These are phyloP conservation scores for Eristalis pertinax DNA, from an alignment of 2,888 invertebrate genomes.

Conservation along the genomic window DNA sequence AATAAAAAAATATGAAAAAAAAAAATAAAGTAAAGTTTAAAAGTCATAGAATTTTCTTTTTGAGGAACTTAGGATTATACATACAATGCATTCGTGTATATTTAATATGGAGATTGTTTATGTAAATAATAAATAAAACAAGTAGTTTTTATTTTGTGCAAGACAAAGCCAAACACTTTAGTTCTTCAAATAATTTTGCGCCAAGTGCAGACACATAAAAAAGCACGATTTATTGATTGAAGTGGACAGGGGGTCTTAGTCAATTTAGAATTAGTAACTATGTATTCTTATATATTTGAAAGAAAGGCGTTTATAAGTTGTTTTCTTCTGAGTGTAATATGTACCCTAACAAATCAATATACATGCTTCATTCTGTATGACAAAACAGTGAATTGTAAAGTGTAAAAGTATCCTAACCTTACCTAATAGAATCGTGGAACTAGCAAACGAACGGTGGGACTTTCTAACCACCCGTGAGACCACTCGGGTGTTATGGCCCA, in stretches of 20 bases:
- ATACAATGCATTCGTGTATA: neutral
- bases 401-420: no score
- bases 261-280: neutral
- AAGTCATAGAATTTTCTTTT: neutral
- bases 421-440: no score
- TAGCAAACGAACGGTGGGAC: no score
- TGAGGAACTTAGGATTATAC: neutral
- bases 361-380: no score
- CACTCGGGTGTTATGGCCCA: no score
- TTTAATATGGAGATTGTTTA: neutral
- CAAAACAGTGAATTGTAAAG: no score
- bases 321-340: no score
- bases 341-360: no score
- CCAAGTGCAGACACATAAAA: neutral
- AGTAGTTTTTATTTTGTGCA: neutral
- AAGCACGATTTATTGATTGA: neutral
- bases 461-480: no score
- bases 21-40: constrained; percentile 50
- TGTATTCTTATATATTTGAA: neutral
- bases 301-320: no score
- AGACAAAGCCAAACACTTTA: neutral
- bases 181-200: neutral
- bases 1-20: constrained; percentile 16
- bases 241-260: neutral
- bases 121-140: neutral